Conservation (phyloP, 2,797 vertebrate genomes). For the Loriculus beryllinus region DNA sequence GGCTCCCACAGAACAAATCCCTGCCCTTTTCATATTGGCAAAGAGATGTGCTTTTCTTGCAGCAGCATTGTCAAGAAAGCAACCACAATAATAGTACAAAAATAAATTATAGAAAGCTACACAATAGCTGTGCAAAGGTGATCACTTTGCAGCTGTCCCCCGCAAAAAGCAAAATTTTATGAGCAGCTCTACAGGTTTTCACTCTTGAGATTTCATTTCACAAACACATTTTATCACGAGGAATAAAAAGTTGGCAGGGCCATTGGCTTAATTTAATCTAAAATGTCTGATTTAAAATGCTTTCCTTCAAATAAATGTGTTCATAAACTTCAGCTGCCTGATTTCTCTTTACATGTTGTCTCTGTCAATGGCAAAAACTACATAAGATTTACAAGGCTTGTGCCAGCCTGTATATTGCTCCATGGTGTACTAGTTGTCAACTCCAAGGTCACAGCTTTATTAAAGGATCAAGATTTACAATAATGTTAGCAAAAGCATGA, state of each 20-base stretch:
- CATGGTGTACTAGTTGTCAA: background rate
- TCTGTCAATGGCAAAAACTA: conserved; percentile 25
- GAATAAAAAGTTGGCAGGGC: conserved; percentile 62
- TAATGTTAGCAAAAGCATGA: background rate
- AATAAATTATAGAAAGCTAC: background rate
- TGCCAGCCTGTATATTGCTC: background rate
- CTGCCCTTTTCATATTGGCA: background rate
- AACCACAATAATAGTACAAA: background rate
- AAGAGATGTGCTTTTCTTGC: background rate
- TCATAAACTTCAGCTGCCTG: conserved; percentile 34
- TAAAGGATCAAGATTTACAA: conserved; percentile 64
- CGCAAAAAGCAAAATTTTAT: background rate
- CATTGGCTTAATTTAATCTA: conserved; percentile 42
- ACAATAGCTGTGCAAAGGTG: background rate
- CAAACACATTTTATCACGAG: conserved; percentile 29
- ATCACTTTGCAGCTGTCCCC: background rate
- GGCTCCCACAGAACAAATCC: background rate
- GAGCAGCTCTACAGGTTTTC: background rate
- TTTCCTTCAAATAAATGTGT: conserved; percentile 36
- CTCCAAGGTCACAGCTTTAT: conserved; percentile 65
- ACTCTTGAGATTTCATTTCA: conserved; percentile 44
- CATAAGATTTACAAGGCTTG: conserved; percentile 11
- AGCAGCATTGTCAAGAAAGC: background rate
- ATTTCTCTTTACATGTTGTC: conserved; percentile 41
- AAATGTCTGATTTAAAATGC: conserved; percentile 48